Evolutionary conservation across 1,140 invertebrate species (phyloP), one percentile per base, ranked within the genome.

Genomic region (Micrasema longulum): DNA sequence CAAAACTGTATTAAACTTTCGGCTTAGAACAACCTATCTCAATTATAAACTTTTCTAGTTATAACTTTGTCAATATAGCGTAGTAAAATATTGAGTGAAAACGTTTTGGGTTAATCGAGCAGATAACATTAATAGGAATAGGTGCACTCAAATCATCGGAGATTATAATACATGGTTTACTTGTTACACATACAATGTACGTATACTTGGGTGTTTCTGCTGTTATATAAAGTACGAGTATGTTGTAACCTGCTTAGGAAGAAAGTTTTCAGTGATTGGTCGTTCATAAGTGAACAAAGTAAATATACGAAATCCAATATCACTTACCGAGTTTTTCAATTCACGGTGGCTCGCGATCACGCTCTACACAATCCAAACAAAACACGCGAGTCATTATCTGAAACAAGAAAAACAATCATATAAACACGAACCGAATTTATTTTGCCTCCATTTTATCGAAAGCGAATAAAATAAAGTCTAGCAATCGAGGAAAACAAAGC

Each of bases 41-140:
- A 53, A 53, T 53, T 53, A 53, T 53, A 60, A 60, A 60, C 55
- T 60, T 60, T 60, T 60, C 55, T 41, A 60, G 55, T 60, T 60
- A 60, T 14, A 60, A 60, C 31, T 60, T 38, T 38, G 16, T 7
- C 36, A 12, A 38, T 38, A 36, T 7, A 26, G 7, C 7, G 55
- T 60, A 36, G 9, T 38, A 41, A 31, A 60, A 60, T 60, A 60
- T 60, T 16, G 35, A 60, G 35, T 1, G 55, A 60, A 41, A 60
- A 36, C 20, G 4, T 20, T 60, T 60, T 23, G 10, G 20, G 10
- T 16, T 12, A 12, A 48, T 48, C 45, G 16, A 20, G 1, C 3
- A 48, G 45, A 48, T 48, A 14, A 20, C 14, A 14, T 48, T 18
- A 31, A 31, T 31, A 4, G 26, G 26, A 31, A 31, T 45, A 6